Conservation (phyloP, 37 sponge, comb jelly and placozoan genomes). For the Axinella damicornis region DNA sequence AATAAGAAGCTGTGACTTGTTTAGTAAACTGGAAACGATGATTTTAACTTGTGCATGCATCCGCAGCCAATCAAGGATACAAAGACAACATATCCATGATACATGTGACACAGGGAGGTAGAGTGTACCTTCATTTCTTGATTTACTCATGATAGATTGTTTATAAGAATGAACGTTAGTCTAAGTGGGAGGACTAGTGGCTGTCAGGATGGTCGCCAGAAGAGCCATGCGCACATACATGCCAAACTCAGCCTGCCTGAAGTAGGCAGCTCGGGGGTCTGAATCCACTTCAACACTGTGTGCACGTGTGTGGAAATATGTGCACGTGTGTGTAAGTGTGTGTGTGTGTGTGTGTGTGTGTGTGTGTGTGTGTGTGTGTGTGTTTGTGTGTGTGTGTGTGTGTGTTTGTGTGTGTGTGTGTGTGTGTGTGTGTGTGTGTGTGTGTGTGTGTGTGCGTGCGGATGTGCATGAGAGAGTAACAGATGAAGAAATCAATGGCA, state of each 20-base stretch:
- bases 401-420: constrained; percentile 11
- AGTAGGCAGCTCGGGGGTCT: constrained; percentile 97
- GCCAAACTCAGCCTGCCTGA: constrained; percentile 97
- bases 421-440: constrained; percentile 11
- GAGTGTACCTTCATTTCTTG: too few species aligned
- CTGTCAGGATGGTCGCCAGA: constrained; percentile 67
- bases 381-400: not conserved
- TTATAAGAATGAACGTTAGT: too few species aligned
- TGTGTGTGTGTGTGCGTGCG: not conserved
- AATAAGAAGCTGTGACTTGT: too few species aligned
- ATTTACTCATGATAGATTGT: too few species aligned
- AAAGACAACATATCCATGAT: too few species aligned
- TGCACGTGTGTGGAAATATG: not conserved
- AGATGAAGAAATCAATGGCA: too few species aligned
- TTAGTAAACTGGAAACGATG: too few species aligned
- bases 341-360: constrained; percentile 15
- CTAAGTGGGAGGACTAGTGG: too few species aligned
- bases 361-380: not conserved
- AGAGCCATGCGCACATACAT: constrained; percentile 98
- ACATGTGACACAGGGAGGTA: too few species aligned
- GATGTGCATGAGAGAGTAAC: too few species aligned
- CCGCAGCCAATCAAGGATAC: too few species aligned
- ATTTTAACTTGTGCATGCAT: too few species aligned
- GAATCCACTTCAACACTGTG: constrained; percentile 93
- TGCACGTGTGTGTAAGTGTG: not conserved